Evolutionary conservation across 2,797 vertebrate genomes (phyloP), one percentile per base, ranked within the genome.

Genomic region (Epinephelus awoara): DNA sequence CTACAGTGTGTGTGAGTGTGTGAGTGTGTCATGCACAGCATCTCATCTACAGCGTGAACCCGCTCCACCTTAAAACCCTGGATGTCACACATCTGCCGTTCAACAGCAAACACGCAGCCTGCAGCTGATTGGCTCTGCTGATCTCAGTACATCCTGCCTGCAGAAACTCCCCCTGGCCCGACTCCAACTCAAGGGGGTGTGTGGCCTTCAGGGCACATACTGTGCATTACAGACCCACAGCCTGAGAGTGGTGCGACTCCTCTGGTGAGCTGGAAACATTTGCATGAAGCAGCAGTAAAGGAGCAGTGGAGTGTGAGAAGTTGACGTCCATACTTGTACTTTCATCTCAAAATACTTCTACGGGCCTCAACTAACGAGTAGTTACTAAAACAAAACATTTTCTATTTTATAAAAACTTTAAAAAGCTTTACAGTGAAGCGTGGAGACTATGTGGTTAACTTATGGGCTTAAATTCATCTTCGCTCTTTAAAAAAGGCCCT

Each of bases 1-100:
- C 34, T 17, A 15, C 4, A n/a, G 19, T 2, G n/a, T 63, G 2
- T 46, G 5, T 46, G 44, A 1, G n/a, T 63, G 2, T 46, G 5
- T 46, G 44, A 17, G 14, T 15, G 51, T 34, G 23, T 27, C 2
- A 19, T 10, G 44, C 6, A 5, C 44, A 11, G 12, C 2, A 1
- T 38, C 25, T 50, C 17, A 8, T 13, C 27, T 0, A 11, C 38
- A 17, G 46, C 0, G 6, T 2, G 15, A 8, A 73, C 1, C 52
- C 13, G 73, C 49, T 82, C 95, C 93, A 93, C 94, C 94, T 95
- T 96, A 96, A 95, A 73, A 74, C 1, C 15, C 49, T 1, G 29
- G 9, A 21, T 67, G 21, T 67, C 77, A 66, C 80, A 87, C 88
- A 88, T 93, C 92, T 95, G 92, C 92, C 10, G 91, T 92, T 92